Base-by-base conservation (phyloP, 2,797 vertebrate genomes). In the Varecia variegata region DNA sequence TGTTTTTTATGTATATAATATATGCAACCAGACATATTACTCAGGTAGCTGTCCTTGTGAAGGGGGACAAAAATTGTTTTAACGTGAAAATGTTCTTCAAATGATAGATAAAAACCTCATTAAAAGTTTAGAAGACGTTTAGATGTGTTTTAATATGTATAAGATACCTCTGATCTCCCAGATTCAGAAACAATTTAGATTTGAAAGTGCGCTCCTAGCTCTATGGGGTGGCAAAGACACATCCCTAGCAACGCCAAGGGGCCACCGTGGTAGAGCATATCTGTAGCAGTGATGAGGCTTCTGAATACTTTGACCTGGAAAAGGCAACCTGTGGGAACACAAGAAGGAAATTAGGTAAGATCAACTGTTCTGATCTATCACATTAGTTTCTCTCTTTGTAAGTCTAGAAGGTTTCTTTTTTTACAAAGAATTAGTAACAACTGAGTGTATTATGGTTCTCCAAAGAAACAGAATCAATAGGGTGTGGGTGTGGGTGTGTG, bases 251-350 rank as follows among this genome's bases (percentile, higher is more conserved):
- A 17, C 25, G 7, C n/a, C 20, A 23, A 40, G 21, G 47, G 47
- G 27, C 13, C 13, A 15, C 27, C 9, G 2, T 1, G 9, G 6
- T 11, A 1, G 3, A 9, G 9, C 14, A 15, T 12, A 4, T 11
- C 18, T n/a, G 6, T 12, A 43, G 23, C 21, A 77, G 18, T 32
- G n/a, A 65, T 25, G 52, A 56, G n/a, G 12, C 47, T 77, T 90
- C 60, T 32, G 15, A 38, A 58, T 43, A 45, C 30, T 25, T 56
- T 23, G n/a, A 40, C 18, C n/a, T 14, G 25, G 45, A 87, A 68
- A 77, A 77, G 17, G 25, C 12, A 32, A n/a, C 23, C 32, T 47
- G 56, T 82, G 20, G 20, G 17, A 83, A 35, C 6, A 60, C 10
- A 15, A 15, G 30, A 71, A 60, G 30, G 65, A 10, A 79, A 68